Conservation (phyloP, 2,888 invertebrate species). For the Corbicula japonica region DNA sequence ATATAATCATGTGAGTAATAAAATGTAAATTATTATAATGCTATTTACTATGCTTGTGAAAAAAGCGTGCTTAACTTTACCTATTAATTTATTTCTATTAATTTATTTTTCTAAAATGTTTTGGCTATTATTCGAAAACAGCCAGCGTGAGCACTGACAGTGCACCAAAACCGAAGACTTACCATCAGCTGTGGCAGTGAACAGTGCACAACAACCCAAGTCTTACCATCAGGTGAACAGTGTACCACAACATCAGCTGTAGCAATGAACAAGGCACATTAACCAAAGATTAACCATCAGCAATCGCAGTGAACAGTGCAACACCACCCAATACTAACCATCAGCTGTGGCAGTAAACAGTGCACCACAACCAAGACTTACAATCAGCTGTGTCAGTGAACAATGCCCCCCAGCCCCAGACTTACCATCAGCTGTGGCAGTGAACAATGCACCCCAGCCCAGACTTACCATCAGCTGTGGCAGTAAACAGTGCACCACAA, state of each 20-base stretch:
- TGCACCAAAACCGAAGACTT: neutral
- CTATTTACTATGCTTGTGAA: too few relatives aligned
- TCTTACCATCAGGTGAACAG: neutral
- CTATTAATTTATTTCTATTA: too few relatives aligned
- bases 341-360: neutral
- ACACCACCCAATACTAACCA: too few relatives aligned
- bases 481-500: slow-evolving; percentile 6
- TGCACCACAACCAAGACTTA: too few relatives aligned
- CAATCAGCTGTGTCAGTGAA: slow-evolving; percentile 90
- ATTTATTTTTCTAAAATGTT: too few relatives aligned
- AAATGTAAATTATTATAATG: too few relatives aligned
- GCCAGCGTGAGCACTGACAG: too few relatives aligned
- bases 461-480: neutral
- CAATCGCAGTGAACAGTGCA: neutral
- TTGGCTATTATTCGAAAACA: too few relatives aligned
- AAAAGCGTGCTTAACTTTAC: too few relatives aligned
- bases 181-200: slow-evolving; percentile 4
- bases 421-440: slow-evolving; percentile 87
- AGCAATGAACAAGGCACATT: neutral
- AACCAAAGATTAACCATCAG: neutral
- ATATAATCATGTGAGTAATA: too few relatives aligned
- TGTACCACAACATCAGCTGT: neutral
- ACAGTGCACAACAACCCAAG: neutral
- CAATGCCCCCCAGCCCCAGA: too few relatives aligned
- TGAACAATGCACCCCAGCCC: slow-evolving; percentile 94